Base-by-base conservation (phyloP, 1,140 invertebrate species). In the Thaumetopoea pityocampa region DNA sequence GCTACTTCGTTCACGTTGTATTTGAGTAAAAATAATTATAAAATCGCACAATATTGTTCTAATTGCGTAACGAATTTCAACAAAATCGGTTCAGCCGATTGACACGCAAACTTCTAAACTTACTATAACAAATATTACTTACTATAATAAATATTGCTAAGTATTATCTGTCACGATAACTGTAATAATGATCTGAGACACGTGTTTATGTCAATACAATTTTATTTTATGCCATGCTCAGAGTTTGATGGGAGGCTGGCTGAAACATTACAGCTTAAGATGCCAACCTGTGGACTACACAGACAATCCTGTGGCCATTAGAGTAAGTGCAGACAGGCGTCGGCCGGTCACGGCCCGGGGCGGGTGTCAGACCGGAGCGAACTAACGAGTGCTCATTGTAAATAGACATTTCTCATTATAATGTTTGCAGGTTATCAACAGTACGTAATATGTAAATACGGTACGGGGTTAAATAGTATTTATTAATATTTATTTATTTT, bases 221-320 rank as follows among this genome's bases (percentile, higher is more conserved):
- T 44, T 53, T 53, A 54, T 52, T 33, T 44, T 56, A 43, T 61
- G 51, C 45, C 57, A 56, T 64, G 57, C 58, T 63, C 81, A 91
- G 91, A 87, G 86, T 62, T 79, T 89, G 51, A 86, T 85, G 67
- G 80, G 88, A 40, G 92, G 92, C 47, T 93, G 92, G 91, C 86
- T 90, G 60, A 87, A 87, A 36, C 86, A 91, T 48, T 97, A 97
- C 84, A 96, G 90, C 71, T 93, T 93, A 64, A 88, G 87, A 62
- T 98, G 96, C 85, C 93, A 98, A 85, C 93, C 94, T n/a, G 94
- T 97, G 46, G 93, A 95, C 84, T 96, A 95, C 79, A 92, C 93
- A 16, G 78, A 89, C 55, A 88, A 88, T 63, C 91, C 93, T 20
- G 80, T 90, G 68, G 93, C 95, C 36, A 69, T 93, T 68, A 89